Percentiles rank a stretch among this genome's conserved stretches.
Evolutionary conservation across 2,113 vertebrate species (phyloP).

Genomic region (Crotalus viridis): DNA sequence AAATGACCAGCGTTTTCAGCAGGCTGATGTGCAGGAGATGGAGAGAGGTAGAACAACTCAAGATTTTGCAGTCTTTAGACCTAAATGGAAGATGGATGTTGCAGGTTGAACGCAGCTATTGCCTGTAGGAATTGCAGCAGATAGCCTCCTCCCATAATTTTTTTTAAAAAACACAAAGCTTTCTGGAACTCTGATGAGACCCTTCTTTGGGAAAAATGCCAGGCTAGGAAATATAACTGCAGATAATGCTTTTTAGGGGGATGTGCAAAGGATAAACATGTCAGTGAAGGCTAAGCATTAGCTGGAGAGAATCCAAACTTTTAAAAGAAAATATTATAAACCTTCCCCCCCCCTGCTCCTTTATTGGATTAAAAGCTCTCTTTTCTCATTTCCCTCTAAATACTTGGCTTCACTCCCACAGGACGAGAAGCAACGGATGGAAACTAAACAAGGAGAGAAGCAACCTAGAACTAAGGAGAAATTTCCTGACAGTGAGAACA

Average conservation of each 20-base stretch:
- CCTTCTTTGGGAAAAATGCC: not conserved
- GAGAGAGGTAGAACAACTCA: not conserved
- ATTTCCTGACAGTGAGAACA: not conserved
- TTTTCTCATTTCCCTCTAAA: not conserved
- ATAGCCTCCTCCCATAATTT: not conserved
- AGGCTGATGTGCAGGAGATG: not conserved
- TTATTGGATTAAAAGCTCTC: not conserved
- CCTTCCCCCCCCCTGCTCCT: fast-evolving
- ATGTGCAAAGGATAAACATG: not conserved
- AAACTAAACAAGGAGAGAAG: not conserved
- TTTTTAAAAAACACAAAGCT: not conserved
- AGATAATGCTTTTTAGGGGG: not conserved
- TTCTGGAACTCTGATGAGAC: not conserved
- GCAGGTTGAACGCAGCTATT: not conserved
- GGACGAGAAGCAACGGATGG: not conserved
- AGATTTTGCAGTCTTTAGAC: not conserved
- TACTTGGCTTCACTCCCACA: not conserved
- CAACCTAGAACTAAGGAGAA: not conserved
- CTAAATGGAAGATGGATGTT: not conserved
- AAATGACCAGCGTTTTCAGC: not conserved
- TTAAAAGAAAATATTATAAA: not conserved
- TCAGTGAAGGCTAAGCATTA: not conserved
- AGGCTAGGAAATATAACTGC: not conserved
- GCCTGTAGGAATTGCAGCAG: not conserved
- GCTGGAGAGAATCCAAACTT: not conserved